Conservation (phyloP, 2,113 vertebrate genomes). For the Puma concolor region DNA sequence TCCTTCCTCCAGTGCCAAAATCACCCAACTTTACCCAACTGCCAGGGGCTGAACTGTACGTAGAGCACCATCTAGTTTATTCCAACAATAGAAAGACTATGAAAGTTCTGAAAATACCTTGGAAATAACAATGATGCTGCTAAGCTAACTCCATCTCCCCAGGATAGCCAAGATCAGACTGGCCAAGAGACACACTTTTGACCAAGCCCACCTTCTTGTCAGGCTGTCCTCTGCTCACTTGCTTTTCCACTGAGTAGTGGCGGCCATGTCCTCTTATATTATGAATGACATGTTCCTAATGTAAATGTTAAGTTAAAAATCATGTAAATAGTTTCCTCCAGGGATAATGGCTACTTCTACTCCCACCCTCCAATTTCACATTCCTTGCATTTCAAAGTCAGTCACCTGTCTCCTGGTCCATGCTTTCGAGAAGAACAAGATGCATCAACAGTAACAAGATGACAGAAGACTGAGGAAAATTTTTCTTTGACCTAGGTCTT, state of each 20-base stretch:
- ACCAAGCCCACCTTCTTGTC: background rate
- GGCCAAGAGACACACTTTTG: background rate
- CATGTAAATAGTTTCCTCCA: background rate
- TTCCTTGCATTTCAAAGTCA: background rate
- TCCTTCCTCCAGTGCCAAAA: background rate
- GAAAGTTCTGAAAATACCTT: background rate
- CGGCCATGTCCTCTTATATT: background rate
- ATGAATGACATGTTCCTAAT: background rate
- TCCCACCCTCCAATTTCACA: background rate
- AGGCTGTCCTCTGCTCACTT: background rate
- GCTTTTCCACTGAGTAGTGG: background rate
- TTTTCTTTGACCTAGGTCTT: background rate
- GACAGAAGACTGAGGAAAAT: background rate
- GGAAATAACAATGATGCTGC: background rate
- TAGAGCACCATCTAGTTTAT: background rate
- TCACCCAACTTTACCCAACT: background rate
- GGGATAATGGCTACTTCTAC: background rate
- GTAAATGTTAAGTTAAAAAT: background rate
- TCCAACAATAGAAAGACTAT: background rate
- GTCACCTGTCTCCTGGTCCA: background rate
- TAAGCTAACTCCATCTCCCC: background rate
- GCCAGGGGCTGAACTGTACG: background rate
- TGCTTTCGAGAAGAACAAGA: background rate
- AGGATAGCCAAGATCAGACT: background rate
- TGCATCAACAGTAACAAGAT: background rate